Conservation (phyloP, 2,797 vertebrate genomes). For the Tauraco hartlaubi region DNA sequence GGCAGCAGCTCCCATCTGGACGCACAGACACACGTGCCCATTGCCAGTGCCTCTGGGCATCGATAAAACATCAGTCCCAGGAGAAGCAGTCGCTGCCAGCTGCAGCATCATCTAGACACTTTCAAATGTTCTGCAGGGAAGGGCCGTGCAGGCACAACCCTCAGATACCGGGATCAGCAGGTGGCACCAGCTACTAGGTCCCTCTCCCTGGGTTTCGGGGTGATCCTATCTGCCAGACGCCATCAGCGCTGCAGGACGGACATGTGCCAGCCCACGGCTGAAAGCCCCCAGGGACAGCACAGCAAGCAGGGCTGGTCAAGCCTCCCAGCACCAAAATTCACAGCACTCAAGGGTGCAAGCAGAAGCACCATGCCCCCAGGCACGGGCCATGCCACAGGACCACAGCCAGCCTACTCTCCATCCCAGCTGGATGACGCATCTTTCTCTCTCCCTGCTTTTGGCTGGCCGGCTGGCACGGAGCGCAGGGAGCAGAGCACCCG, state of each 20-base stretch:
- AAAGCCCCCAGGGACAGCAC: background rate
- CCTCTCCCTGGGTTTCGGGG: background rate
- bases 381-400: rapidly evolving
- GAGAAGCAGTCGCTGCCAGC: background rate
- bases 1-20: background rate
- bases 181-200: background rate
- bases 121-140: background rate
- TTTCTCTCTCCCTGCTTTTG: background rate
- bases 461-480: rapidly evolving
- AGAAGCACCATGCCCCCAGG: background rate
- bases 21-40: background rate
- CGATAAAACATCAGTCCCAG: background rate
- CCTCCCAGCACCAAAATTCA: too few relatives aligned
- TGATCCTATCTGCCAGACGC: background rate
- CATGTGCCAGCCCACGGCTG: rapidly evolving
- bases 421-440: background rate
- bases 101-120: background rate
- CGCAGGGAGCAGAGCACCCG: background rate
- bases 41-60: background rate
- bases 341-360: background rate
- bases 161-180: background rate
- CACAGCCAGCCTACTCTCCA: rapidly evolving
- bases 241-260: background rate
- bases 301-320: background rate
- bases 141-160: background rate